Evolutionary conservation across 2,113 vertebrate species (phyloP).

Genomic region (Pseudorhombus dupliciocellatus): DNA sequence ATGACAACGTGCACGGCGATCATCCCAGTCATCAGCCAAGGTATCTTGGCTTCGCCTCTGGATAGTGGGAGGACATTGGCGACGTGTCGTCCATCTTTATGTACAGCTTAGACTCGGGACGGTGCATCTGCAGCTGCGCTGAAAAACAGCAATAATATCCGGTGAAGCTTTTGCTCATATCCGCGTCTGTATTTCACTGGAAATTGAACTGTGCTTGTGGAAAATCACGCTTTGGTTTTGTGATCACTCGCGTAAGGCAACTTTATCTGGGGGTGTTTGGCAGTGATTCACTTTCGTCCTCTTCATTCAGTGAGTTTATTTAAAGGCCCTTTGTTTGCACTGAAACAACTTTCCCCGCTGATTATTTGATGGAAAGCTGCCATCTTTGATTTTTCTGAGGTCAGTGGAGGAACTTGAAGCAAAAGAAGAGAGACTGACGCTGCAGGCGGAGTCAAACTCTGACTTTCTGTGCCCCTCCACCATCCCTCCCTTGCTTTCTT

Average conservation of each 20-base stretch:
- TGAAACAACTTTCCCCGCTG: conserved; percentile 24
- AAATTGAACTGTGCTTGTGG: not conserved
- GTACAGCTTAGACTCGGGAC: too few relatives aligned
- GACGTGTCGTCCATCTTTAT: too few relatives aligned
- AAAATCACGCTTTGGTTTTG: conserved; percentile 3
- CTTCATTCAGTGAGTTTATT: conserved; percentile 42
- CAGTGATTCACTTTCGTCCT: conserved; percentile 18
- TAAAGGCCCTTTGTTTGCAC: conserved; percentile 22
- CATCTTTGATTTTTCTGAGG: conserved; percentile 3
- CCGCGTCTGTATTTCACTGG: not conserved
- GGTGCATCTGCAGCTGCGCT: not conserved
- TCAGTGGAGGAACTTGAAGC: not conserved
- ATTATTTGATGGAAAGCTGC: conserved; percentile 33
- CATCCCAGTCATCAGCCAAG: too few relatives aligned
- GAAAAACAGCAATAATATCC: not conserved
- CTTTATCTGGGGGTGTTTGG: not conserved
- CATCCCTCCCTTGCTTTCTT: conserved; percentile 36
- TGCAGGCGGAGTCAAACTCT: conserved; percentile 27
- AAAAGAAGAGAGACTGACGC: conserved; percentile 7
- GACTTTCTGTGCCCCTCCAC: conserved; percentile 15
- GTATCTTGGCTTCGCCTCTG: too few relatives aligned
- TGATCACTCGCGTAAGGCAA: conserved; percentile 1
- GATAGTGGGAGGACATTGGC: too few relatives aligned
- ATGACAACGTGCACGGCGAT: too few relatives aligned
- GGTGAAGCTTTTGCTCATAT: too few relatives aligned